Conservation (phyloP, 1,140 invertebrate species). For the Caenorhabditis latens region DNA sequence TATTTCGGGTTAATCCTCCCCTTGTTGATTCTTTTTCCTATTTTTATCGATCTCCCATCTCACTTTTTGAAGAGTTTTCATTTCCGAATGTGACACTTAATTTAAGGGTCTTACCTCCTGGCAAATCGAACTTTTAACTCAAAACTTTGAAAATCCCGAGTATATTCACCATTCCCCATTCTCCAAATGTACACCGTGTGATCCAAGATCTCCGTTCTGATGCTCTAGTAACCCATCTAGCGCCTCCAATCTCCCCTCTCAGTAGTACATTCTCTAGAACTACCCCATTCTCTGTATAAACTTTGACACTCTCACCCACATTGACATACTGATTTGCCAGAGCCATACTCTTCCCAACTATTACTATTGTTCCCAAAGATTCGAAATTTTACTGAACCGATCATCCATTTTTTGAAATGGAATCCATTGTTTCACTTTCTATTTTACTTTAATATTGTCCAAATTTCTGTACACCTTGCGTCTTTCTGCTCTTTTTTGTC, state of each 20-base stretch:
- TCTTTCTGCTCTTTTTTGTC: not conserved
- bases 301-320: not conserved
- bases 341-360: conserved; percentile 9
- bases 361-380: not conserved
- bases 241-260: not conserved
- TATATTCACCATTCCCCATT: not conserved
- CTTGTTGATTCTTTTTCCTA: not conserved
- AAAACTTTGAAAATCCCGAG: not conserved
- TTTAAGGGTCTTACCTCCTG: not conserved
- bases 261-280: not conserved
- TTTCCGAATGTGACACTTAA: conserved; percentile 19
- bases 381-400: conserved; percentile 1
- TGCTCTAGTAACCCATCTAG: conserved; percentile 8
- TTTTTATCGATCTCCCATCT: not conserved
- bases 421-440: not conserved
- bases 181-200: conserved; percentile 30
- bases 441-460: not conserved
- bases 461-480: conserved; percentile 19
- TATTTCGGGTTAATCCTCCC: not conserved
- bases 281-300: conserved; percentile 15
- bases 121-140: not conserved
- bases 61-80: conserved; percentile 20
- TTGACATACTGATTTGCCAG: conserved; percentile 6
- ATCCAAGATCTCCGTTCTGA: not conserved
- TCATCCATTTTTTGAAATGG: conserved; percentile 35